Conservation (phyloP, 2,797 vertebrate species). For the Enteromius viviparus region DNA sequence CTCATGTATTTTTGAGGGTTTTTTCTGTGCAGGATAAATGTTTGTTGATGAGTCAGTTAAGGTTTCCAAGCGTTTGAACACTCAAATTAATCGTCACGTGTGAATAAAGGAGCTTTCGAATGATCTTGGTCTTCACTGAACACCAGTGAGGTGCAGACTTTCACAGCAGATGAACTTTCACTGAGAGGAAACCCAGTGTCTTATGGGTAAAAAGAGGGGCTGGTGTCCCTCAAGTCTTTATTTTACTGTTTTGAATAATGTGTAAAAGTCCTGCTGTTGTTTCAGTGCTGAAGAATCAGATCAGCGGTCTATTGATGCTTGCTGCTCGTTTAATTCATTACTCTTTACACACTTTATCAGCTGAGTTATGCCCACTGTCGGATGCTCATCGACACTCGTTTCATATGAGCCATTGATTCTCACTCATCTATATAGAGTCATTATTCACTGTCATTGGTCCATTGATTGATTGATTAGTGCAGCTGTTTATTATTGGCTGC, state of each 20-base stretch:
- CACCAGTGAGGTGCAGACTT: constrained; percentile 64
- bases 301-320: not conserved
- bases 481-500: constrained; percentile 58
- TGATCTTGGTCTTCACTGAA: constrained; percentile 52
- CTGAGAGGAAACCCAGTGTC: constrained; percentile 63
- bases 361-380: constrained; percentile 3
- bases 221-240: not conserved
- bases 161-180: constrained; percentile 65
- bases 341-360: not conserved
- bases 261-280: not conserved
- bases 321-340: not conserved
- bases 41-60: not conserved
- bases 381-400: constrained; percentile 10
- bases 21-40: too few species aligned
- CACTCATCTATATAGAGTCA: constrained; percentile 66
- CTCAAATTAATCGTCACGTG: constrained; percentile 53
- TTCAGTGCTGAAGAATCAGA: not conserved
- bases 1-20: too few species aligned
- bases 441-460: constrained; percentile 73
- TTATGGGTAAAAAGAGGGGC: not conserved
- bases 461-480: constrained; percentile 78
- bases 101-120: constrained; percentile 64
- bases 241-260: not conserved
- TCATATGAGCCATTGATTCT: constrained; percentile 64
- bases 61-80: not conserved